These are phyloP conservation scores for Troides aeacus DNA, from an alignment of 2,888 invertebrate species.

Conservation along the genomic window DNA sequence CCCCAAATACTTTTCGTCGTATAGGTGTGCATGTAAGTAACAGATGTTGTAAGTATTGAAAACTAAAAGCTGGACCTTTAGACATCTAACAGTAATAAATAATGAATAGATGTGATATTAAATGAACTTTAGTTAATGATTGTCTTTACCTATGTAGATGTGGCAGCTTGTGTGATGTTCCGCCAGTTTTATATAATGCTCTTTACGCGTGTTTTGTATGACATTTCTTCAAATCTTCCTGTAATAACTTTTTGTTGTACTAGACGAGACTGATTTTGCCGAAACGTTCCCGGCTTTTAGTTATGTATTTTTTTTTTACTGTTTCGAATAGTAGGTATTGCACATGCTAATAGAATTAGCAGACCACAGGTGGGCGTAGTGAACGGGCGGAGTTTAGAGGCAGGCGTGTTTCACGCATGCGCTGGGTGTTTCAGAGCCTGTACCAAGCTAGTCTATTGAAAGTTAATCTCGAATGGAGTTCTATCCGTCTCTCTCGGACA, in stretches of 20 bases:
- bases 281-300: conserved; percentile 25
- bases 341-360: conserved; percentile 48
- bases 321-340: conserved; percentile 49
- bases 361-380: conserved; percentile 72
- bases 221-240: conserved; percentile 33
- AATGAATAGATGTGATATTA: conserved; percentile 47
- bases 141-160: conserved; percentile 63
- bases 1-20: conserved; percentile 17
- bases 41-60: conserved; percentile 40
- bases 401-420: conserved; percentile 73
- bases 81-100: conserved; percentile 44
- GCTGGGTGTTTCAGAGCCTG: conserved; percentile 47
- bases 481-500: conserved; percentile 59
- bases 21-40: conserved; percentile 44
- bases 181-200: conserved; percentile 62
- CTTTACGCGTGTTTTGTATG: conserved; percentile 44
- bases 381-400: conserved; percentile 64
- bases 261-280: conserved; percentile 20
- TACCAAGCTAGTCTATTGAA: conserved; percentile 39
- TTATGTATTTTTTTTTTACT: conserved; percentile 20
- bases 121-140: conserved; percentile 51
- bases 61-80: conserved; percentile 37
- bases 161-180: conserved; percentile 69
- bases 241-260: conserved; percentile 31
- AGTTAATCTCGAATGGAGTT: conserved; percentile 48